These are phyloP conservation scores for Pristionchus exspectatus DNA, from an alignment of 2,888 invertebrate species.

Conservation along the genomic window DNA sequence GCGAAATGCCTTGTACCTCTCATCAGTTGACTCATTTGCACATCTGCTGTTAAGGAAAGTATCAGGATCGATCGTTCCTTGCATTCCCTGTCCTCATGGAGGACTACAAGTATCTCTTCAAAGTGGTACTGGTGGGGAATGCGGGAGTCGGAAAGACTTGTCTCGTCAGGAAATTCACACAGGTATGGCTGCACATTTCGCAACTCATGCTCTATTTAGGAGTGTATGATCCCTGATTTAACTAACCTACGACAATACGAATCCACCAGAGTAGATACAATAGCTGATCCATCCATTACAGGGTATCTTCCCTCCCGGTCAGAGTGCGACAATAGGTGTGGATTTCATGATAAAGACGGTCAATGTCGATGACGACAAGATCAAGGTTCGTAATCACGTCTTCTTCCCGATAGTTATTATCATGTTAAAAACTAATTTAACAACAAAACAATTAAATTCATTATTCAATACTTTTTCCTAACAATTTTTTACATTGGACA, in stretches of 20 bases:
- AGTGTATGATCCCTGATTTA: not conserved
- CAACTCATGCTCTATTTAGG: not conserved
- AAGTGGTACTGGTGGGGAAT: slow-evolving; percentile 97
- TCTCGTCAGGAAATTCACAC: slow-evolving; percentile 95
- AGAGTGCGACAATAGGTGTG: slow-evolving; percentile 98
- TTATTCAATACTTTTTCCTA: not conserved
- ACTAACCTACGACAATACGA: too few species aligned
- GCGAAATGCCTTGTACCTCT: slow-evolving; percentile 42
- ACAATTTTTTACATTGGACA: not conserved
- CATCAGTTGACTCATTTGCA: slow-evolving; percentile 41
- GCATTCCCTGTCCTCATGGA: slow-evolving; percentile 67
- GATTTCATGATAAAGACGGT: slow-evolving; percentile 99
- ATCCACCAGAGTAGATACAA: not conserved
- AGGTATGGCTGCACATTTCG: slow-evolving; percentile 82
- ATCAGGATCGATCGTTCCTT: not conserved
- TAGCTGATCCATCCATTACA: slow-evolving; percentile 75
- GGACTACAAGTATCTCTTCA: slow-evolving; percentile 98
- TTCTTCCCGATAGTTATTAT: not conserved
- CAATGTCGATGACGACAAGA: slow-evolving; percentile 86
- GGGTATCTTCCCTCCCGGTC: slow-evolving; percentile 97
- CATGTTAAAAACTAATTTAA: not conserved
- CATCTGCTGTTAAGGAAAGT: slow-evolving; percentile 23
- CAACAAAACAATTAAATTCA: not conserved
- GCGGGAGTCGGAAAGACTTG: slow-evolving; percentile 99
- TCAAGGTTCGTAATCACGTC: slow-evolving; percentile 79